phyloP scores from a whole-genome alignment of 2,888 invertebrate species.

The Megalurothrips usitatus region DNA sequence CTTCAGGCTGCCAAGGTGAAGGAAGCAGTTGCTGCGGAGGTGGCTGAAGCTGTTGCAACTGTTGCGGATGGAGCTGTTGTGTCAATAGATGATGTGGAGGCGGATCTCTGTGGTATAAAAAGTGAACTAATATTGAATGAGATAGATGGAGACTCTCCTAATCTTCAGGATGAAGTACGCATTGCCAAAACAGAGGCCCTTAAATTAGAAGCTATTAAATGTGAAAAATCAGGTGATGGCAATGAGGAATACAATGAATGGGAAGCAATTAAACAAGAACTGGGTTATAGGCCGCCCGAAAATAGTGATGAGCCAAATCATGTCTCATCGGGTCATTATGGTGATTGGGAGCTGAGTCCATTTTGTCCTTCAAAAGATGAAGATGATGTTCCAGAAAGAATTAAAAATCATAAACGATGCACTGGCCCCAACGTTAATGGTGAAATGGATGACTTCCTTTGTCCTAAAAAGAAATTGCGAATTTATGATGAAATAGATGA shows the following conservation, averaged over 20 bases:
- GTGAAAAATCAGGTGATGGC: conserved; percentile 27
- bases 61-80: neutral
- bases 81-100: neutral
- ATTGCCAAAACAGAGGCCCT: conserved; percentile 1
- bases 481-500: conserved; percentile 36
- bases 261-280: conserved; percentile 31
- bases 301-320: neutral
- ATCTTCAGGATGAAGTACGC: neutral
- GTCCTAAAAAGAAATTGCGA: conserved; percentile 37
- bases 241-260: conserved; percentile 26
- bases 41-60: conserved; percentile 7
- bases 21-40: neutral
- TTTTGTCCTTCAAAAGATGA: conserved; percentile 15
- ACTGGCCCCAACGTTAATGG: conserved; percentile 40
- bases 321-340: neutral
- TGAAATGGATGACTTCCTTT: conserved; percentile 34
- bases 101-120: conserved; percentile 18
- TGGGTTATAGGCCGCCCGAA: neutral
- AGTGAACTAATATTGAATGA: conserved; percentile 9
- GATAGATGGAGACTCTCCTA: neutral
- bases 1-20: conserved; percentile 39
- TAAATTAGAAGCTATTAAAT: conserved; percentile 23
- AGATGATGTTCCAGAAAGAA: conserved; percentile 40
- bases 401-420: conserved; percentile 40
- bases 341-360: conserved; percentile 10